phyloP scores from a whole-genome alignment of 2,888 invertebrate genomes.

The Cancer borealis region DNA sequence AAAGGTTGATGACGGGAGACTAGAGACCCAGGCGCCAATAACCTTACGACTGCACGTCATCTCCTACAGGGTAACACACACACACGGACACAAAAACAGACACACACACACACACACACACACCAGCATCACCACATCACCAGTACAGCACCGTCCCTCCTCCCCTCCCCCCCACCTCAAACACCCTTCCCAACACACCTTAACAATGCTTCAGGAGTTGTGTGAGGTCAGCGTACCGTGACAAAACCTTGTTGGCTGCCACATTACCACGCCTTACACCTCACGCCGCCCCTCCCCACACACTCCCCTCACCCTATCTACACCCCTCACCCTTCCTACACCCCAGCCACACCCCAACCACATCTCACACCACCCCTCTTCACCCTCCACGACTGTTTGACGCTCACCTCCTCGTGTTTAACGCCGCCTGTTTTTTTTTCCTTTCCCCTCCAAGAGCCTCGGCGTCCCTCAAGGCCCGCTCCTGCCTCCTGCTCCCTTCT shows the following conservation, averaged over 20 bases:
- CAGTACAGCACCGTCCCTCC: neutral
- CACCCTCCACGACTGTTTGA: neutral
- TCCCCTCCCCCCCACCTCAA: neutral
- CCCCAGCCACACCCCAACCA: neutral
- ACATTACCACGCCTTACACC: neutral
- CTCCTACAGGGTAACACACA: neutral
- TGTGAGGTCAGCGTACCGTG: conserved; percentile 6
- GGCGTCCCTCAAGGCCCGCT: neutral
- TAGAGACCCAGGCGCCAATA: no score
- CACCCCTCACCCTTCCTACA: neutral
- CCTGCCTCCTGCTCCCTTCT: neutral
- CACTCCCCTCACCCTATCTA: no score
- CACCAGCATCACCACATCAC: neutral
- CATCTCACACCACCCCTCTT: neutral
- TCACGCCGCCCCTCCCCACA: neutral
- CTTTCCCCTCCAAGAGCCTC: neutral
- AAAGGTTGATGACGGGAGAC: neutral
- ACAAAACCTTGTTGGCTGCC: neutral
- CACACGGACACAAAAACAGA: conserved; percentile 18
- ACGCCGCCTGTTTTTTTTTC: neutral
- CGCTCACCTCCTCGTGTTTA: neutral
- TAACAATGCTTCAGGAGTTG: neutral
- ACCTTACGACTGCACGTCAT: no score
- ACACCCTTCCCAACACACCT: neutral
- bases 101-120: no score